A percentile compares a stretch with the other conserved stretches of the same genome.
Evolutionary conservation across 2,888 invertebrate species (phyloP).

Genomic region (Caenorhabditis panamensis): DNA sequence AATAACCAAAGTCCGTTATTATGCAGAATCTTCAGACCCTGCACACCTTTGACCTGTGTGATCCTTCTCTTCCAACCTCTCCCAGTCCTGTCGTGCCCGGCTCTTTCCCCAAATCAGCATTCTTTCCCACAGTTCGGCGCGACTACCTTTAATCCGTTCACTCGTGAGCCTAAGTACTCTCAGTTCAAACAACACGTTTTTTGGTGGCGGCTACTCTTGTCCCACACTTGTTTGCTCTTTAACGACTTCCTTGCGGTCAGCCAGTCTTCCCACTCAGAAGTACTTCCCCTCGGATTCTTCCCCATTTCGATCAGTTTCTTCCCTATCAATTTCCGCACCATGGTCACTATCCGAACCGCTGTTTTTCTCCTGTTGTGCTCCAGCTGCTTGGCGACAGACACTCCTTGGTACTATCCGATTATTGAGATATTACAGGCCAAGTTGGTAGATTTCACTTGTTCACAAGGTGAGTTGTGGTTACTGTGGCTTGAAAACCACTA

Average conservation of each 20-base stretch:
- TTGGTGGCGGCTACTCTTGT: constrained; percentile 38
- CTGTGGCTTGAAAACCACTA: too few species aligned
- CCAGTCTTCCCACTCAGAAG: constrained; percentile 18
- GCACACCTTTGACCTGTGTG: too few species aligned
- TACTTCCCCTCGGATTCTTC: too few species aligned
- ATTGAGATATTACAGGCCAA: constrained; percentile 62
- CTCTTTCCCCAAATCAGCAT: constrained; percentile 4
- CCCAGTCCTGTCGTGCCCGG: neutral
- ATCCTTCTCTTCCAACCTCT: too few species aligned
- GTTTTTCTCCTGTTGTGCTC: constrained; percentile 18
- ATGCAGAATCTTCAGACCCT: too few species aligned
- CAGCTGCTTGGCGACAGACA: constrained; percentile 29
- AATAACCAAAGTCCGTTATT: too few species aligned
- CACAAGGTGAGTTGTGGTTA: constrained; percentile 57
- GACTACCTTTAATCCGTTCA: constrained; percentile 36
- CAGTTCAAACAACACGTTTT: constrained; percentile 54
- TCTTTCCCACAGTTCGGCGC: constrained; percentile 30
- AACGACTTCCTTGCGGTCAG: constrained; percentile 35
- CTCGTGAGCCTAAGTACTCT: constrained; percentile 54
- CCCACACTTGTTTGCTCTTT: constrained; percentile 50
- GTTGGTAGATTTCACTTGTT: constrained; percentile 56
- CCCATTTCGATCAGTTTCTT: constrained; percentile 8
- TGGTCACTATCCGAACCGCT: constrained; percentile 1
- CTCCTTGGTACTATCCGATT: constrained; percentile 65
- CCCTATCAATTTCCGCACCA: constrained; percentile 28